Base-by-base conservation (phyloP, 2,797 vertebrate genomes). In the Leptatherina wallacei region DNA sequence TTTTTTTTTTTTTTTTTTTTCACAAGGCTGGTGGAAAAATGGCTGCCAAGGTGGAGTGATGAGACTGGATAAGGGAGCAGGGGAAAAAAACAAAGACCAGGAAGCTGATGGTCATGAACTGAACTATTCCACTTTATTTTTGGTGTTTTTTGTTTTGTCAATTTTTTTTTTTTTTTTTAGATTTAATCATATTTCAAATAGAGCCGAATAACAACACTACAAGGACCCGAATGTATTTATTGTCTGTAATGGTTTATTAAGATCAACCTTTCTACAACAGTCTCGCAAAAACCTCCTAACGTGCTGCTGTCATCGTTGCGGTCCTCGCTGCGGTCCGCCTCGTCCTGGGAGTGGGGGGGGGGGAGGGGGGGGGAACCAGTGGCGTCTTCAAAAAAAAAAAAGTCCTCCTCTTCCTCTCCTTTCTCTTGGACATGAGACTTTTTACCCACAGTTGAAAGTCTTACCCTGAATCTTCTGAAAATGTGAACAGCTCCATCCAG, bases 151-250 rank as follows among this genome's bases (percentile, higher is more conserved):
- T 73, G 73, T 54, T 83, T 36, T 38, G 24, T 27, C 2, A 27
- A 27, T 27, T 27, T 35, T 73, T 74, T 54, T 83, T 32, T 66
- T 75, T 27, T 81, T 83, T 89, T 84, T 42, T 87, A 90, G 81
- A 84, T 85, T 72, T 79, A 82, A 77, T 36, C 24, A 89, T 90
- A 90, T 77, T 91, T 92, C 86, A 90, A 47, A 87, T 94, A 92
- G 93, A 94, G 93, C 81, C 69, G 88, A 94, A 92, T 92, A 95
- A 92, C 80, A 83, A 95, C 93, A 88, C 91, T 94, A 94, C 92
- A 94, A 89, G 80, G 91, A 95, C 89, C 79, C 84, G 95, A 96
- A 96, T 96, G 96, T 97, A 98, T 96, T 97, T 97, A 97, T 97
- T 96, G 94, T 92, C 78, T 91, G 80, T 83, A 76, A 90, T 85